Evolutionary conservation across 2,888 invertebrate genomes (phyloP).

Genomic region (Sceliomorpha sp.): DNA sequence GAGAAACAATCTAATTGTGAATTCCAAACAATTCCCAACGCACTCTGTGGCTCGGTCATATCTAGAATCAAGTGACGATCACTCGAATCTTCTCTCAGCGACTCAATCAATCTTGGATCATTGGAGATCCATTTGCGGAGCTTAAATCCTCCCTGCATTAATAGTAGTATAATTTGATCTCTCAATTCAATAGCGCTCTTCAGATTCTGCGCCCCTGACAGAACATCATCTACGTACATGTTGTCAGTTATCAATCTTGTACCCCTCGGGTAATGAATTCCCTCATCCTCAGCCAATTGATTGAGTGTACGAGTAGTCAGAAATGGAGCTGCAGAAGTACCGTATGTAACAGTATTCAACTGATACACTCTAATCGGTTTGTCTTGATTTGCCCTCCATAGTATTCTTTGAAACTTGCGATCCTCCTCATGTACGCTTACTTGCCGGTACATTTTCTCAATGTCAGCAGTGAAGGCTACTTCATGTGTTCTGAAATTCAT

Average conservation of each 20-base stretch:
- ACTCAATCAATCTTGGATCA: background rate
- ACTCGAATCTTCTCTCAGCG: background rate
- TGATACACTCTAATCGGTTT: too few species aligned
- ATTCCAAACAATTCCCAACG: constrained; percentile 5
- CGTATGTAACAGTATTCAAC: too few species aligned
- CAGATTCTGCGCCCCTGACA: constrained; percentile 2
- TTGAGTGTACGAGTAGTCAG: constrained; percentile 14
- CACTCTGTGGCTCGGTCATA: background rate
- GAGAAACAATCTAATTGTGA: background rate
- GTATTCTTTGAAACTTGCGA: constrained; percentile 16
- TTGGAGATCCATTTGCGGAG: constrained; percentile 18
- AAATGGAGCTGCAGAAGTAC: constrained; percentile 17
- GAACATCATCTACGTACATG: constrained; percentile 16
- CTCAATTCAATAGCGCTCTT: background rate
- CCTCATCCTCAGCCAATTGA: constrained; percentile 19
- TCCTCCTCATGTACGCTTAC: constrained; percentile 11
- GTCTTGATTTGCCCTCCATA: constrained; percentile 13
- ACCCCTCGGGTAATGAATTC: constrained; percentile 1
- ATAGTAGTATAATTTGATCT: background rate
- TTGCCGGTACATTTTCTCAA: constrained; percentile 25
- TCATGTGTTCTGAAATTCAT: too few species aligned
- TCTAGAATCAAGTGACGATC: background rate
- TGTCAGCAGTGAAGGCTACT: too few species aligned
- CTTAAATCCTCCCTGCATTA: background rate
- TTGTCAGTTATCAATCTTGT: background rate